A percentile compares a stretch with the other conserved stretches of the same genome.
Evolutionary conservation across 2,113 vertebrate species (phyloP).

Genomic region (Phasianus colchicus): DNA sequence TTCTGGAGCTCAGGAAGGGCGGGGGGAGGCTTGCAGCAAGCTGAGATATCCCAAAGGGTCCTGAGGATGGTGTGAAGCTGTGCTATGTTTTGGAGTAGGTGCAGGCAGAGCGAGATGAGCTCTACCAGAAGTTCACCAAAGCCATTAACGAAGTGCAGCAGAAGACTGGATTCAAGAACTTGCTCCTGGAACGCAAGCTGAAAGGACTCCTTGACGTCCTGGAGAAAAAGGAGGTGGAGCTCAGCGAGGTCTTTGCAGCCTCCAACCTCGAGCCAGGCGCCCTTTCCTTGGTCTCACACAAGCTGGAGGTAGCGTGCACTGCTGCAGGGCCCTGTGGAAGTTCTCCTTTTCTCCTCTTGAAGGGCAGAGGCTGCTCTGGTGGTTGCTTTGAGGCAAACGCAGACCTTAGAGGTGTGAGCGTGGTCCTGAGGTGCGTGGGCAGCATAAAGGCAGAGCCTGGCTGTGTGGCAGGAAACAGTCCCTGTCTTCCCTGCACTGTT

Average conservation of each 20-base stretch:
- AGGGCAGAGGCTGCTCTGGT: background rate
- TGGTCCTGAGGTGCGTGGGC: background rate
- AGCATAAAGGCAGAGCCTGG: background rate
- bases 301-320: slow-evolving; percentile 81
- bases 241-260: slow-evolving; percentile 79
- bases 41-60: background rate
- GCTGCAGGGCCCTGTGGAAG: rapidly evolving
- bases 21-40: background rate
- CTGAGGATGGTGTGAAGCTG: rapidly evolving
- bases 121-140: slow-evolving; percentile 81
- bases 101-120: slow-evolving; percentile 85
- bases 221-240: slow-evolving; percentile 88
- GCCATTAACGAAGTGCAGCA: slow-evolving; percentile 85
- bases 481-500: background rate
- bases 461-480: background rate
- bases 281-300: slow-evolving; percentile 76
- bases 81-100: slow-evolving; percentile 75
- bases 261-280: slow-evolving; percentile 82
- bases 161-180: slow-evolving; percentile 82
- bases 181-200: slow-evolving; percentile 86
- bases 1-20: background rate
- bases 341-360: background rate
- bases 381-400: background rate
- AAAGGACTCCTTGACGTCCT: slow-evolving; percentile 63
- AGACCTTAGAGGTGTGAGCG: rapidly evolving